Evolutionary conservation across 2,888 invertebrate species (phyloP).

Genomic region (Pseudococcus viburni): DNA sequence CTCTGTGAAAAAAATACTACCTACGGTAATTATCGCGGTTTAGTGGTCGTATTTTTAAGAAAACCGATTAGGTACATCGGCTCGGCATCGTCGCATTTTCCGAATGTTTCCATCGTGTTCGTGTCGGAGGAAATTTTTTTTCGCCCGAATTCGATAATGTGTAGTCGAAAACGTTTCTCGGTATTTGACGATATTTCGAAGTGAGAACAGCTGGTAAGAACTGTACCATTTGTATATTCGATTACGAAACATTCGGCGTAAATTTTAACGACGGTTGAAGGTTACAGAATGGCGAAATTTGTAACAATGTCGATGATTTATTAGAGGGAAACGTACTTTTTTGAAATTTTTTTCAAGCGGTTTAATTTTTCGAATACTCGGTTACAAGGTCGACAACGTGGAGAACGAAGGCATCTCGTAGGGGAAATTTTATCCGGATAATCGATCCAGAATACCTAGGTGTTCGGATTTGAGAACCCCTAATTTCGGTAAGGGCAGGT

Average conservation of each 20-base stretch:
- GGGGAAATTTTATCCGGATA: background rate
- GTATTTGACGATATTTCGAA: constrained; percentile 1
- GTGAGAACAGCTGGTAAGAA: constrained; percentile 31
- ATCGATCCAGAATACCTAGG: background rate
- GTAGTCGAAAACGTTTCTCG: background rate
- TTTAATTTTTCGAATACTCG: background rate
- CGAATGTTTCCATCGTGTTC: background rate
- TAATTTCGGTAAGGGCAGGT: background rate
- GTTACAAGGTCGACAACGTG: background rate
- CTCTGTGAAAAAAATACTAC: background rate
- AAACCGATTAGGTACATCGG: background rate
- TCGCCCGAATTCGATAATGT: background rate
- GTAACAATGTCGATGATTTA: background rate
- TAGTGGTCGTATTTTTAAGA: background rate
- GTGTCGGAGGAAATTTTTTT: background rate
- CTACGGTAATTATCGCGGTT: background rate
- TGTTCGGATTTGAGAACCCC: background rate
- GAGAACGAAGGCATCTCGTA: background rate
- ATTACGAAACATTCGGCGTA: constrained; percentile 7
- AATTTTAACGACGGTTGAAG: constrained; percentile 24
- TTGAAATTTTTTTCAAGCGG: constrained; percentile 18
- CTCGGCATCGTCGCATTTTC: background rate
- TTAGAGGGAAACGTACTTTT: constrained; percentile 21
- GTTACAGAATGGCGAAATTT: constrained; percentile 44
- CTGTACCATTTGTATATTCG: background rate